Conservation (phyloP, 2,797 vertebrate species). For the Sebastes jordani region DNA sequence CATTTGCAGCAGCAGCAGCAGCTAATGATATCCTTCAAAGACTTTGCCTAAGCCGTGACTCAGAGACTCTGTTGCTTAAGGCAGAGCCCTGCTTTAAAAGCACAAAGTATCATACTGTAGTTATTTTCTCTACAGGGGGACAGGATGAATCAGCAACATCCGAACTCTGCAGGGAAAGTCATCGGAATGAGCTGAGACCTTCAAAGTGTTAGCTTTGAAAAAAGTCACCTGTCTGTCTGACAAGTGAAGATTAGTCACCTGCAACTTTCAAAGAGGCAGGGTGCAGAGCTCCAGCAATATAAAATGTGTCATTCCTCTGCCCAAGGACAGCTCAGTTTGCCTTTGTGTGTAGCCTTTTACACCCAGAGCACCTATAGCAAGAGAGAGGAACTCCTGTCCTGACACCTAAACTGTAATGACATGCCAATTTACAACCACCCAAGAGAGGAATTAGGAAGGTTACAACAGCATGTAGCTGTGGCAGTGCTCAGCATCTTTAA, state of each 20-base stretch:
- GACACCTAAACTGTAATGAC: constrained; percentile 39
- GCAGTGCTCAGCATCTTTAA: constrained; percentile 16
- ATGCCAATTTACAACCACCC: constrained; percentile 55
- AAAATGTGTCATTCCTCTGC: constrained; percentile 45
- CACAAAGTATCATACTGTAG: constrained; percentile 36
- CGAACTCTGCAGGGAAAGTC: constrained; percentile 47
- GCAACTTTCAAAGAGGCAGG: constrained; percentile 47
- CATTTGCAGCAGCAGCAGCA: constrained; percentile 31
- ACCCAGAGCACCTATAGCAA: constrained; percentile 33
- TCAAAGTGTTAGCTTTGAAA: constrained; percentile 57
- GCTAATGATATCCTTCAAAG: constrained; percentile 61
- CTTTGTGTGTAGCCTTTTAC: constrained; percentile 47
- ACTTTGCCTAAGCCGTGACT: constrained; percentile 49
- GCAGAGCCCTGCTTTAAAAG: constrained; percentile 56
- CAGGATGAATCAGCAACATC: constrained; percentile 66
- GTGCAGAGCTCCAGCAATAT: constrained; percentile 34
- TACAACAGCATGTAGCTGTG: constrained; percentile 27
- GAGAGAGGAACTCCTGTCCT: constrained; percentile 39
- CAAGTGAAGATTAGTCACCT: constrained; percentile 62
- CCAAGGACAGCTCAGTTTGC: constrained; percentile 53
- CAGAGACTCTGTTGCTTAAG: constrained; percentile 43
- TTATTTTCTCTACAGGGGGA: constrained; percentile 59
- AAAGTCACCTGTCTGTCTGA: constrained; percentile 56
- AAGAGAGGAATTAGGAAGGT: constrained; percentile 51
- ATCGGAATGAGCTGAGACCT: constrained; percentile 47